Conservation (phyloP, 2,797 vertebrate species). For the Peromyscus melanophrys region DNA sequence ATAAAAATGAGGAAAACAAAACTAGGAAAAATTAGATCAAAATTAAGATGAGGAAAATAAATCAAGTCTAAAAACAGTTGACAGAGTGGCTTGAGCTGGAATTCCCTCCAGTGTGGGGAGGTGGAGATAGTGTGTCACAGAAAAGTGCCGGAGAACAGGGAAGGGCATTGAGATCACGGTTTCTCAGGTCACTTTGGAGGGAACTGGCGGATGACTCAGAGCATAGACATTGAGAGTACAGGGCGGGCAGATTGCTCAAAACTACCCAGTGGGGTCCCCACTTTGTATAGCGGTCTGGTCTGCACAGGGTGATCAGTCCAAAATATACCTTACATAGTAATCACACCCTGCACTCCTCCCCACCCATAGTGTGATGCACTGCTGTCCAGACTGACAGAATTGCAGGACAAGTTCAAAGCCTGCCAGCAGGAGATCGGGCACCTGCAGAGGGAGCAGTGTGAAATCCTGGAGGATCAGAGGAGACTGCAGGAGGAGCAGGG, state of each 20-base stretch:
- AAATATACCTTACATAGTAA: neutral
- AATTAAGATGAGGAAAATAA: constrained; percentile 46
- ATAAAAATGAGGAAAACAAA: neutral
- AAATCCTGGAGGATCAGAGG: constrained; percentile 90
- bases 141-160: neutral
- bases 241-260: neutral
- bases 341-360: neutral
- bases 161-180: too few species aligned
- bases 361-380: constrained; percentile 89
- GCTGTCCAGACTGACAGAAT: constrained; percentile 89
- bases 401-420: constrained; percentile 90
- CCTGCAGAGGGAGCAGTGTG: constrained; percentile 86
- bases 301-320: neutral
- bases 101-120: neutral
- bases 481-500: constrained; percentile 89
- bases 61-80: constrained; percentile 3
- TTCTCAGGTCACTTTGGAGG: neutral
- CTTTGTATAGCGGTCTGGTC: neutral
- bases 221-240: neutral
- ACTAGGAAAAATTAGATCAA: constrained; percentile 10
- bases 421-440: constrained; percentile 90
- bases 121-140: neutral
- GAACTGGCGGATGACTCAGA: neutral
- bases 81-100: neutral
- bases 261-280: neutral